Evolutionary conservation across 2,797 vertebrate species (phyloP), one percentile per base, ranked within the genome.

Genomic region (Sebastes alutus): DNA sequence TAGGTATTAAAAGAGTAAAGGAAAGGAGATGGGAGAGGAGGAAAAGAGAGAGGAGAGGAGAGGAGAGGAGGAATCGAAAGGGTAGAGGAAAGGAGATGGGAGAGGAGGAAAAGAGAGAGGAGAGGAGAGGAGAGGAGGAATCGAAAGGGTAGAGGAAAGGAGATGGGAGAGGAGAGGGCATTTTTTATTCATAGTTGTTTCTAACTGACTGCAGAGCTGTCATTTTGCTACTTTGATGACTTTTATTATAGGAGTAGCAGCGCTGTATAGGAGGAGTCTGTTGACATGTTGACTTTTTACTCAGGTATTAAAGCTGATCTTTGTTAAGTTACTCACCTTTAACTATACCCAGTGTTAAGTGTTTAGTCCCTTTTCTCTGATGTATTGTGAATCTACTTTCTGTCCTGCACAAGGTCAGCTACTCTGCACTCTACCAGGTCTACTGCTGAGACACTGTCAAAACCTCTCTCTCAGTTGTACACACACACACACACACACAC

Each of bases 401-500:
- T 72, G 77, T 77, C 72, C 69, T 74, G 49, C 38, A 75, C 91
- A 87, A 92, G 82, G 88, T 92, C 86, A 86, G 74, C 56, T 74
- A 30, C 73, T 80, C 76, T 73, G 61, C 35, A 66, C 58, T 81
- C 46, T 60, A 72, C 29, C 56, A 69, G 72, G 59, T 70, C 16
- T n/a, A 38, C 69, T 79, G 69, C 77, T 67, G 78, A 72, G 75
- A 83, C 14, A 69, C 76, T 80, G 75, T 82, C 60, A 78, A 77
- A 82, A 69, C 55, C 13, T 5, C 62, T 54, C 46, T 70, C 59
- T 60, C 38, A 56, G 18, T 4, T 56, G 54, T 32, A 79, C 35
- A 29, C 33, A 63, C 46, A 38, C 4, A 78, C 72, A 80, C 67
- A 71, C 55, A 75, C 52, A 75, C 25, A 27, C 22, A 67, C 35